Percentiles rank a stretch among this genome's conserved stretches.
Conservation (phyloP, 2,888 invertebrate species). For the Yponomeuta plumbellus region DNA sequence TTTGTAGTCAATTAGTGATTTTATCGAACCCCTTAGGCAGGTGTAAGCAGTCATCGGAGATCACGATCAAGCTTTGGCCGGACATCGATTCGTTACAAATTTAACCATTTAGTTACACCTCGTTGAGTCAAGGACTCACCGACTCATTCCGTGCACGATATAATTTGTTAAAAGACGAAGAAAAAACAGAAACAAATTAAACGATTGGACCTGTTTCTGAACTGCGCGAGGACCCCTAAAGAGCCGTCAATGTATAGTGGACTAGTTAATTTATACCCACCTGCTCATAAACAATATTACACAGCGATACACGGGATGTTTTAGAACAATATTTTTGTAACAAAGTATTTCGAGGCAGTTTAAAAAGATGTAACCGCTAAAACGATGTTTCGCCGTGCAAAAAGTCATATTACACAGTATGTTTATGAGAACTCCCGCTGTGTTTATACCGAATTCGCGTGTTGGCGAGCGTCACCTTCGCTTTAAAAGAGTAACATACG, state of each 20-base stretch:
- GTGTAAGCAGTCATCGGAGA: conserved; percentile 53
- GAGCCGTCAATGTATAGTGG: conserved; percentile 64
- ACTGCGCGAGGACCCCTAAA: conserved; percentile 61
- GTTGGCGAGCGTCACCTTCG: conserved; percentile 16
- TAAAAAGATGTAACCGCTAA: conserved; percentile 48
- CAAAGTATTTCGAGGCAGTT: conserved; percentile 3
- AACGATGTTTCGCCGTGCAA: conserved; percentile 42
- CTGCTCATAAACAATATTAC: conserved; percentile 66
- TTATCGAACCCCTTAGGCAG: conserved; percentile 56
- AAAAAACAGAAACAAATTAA: conserved; percentile 65
- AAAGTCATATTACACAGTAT: conserved; percentile 32
- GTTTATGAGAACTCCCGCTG: conserved; percentile 43
- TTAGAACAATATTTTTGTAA: conserved; percentile 19
- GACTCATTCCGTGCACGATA: conserved; percentile 63
- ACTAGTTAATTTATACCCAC: conserved; percentile 66
- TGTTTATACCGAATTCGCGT: conserved; percentile 28
- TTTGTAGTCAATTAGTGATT: conserved; percentile 64
- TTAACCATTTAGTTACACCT: conserved; percentile 72
- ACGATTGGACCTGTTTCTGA: conserved; percentile 62
- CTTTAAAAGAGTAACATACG: conserved; percentile 16
- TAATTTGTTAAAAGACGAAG: conserved; percentile 26
- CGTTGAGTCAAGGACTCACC: conserved; percentile 72
- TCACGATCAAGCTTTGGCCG: conserved; percentile 49
- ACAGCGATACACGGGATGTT: conserved; percentile 43
- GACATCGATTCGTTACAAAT: conserved; percentile 74